phyloP scores from a whole-genome alignment of 2,113 vertebrate genomes.

The Stegastes partitus region DNA sequence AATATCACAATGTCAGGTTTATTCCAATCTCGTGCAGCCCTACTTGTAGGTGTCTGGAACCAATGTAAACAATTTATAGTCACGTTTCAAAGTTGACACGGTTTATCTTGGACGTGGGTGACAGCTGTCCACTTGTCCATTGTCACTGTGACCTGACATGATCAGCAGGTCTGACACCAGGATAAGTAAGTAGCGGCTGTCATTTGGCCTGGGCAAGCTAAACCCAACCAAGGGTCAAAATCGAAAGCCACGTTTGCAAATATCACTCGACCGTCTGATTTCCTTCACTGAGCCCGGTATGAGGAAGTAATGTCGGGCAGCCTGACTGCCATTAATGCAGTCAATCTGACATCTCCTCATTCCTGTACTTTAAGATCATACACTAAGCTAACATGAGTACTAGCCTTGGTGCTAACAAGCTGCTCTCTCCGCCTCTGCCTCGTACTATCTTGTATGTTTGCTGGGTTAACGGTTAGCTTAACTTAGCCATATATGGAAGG shows the following conservation, averaged over 20 bases:
- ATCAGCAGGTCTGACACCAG: constrained; percentile 38
- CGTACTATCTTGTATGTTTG: neutral
- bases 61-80: constrained; percentile 18
- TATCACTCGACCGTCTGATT: constrained; percentile 10
- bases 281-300: neutral
- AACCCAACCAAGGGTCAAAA: constrained; percentile 33
- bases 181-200: constrained; percentile 29
- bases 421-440: neutral
- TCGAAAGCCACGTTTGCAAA: constrained; percentile 64
- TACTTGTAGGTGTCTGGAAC: neutral
- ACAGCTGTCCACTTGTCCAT: constrained; percentile 25
- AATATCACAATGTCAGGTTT: no score
- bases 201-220: constrained; percentile 13
- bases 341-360: constrained; percentile 4
- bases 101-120: constrained; percentile 34
- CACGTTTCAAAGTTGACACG: constrained; percentile 28
- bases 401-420: constrained; percentile 17
- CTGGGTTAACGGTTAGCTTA: constrained; percentile 10
- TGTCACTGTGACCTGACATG: constrained; percentile 29
- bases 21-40: no score
- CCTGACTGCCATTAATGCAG: neutral
- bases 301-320: constrained; percentile 16
- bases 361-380: neutral
- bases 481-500: constrained; percentile 49
- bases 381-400: neutral